Evolutionary conservation across 1,140 invertebrate genomes (phyloP), one percentile per base, ranked within the genome.

Genomic region (Mizuhopecten yessoensis): DNA sequence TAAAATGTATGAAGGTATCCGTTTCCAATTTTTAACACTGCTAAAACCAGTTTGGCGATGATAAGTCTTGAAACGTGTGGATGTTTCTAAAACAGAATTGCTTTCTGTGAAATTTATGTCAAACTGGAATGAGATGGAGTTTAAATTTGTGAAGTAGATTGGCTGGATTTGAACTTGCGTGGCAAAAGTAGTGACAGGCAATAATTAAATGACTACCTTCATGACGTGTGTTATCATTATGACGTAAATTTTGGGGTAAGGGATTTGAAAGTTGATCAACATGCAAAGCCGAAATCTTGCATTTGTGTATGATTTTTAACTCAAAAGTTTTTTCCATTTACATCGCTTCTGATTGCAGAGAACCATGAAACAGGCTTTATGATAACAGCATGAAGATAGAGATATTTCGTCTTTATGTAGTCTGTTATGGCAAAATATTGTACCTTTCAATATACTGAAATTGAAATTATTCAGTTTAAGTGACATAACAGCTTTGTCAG

Each of bases 21-120:
- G 23, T 17, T 75, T n/a, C 5, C 57, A 3, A 13, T 75, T 75
- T 75, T 75, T 75, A 75, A 75, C 57, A 75, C 57, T n/a, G 2
- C n/a, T n/a, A 29, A 75, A 75, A 17, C n/a, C 23, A 75, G 57
- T n/a, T 29, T 29, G 5, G 57, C 29, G 57, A 75, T 75, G 57
- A 75, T 75, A 75, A 75, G 57, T 75, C 57, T 29, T 9, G 5
- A 75, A 75, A 11, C 57, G 20, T 75, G 57, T 29, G 23, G 57
- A 75, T 75, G 17, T 75, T 75, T 75, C 57, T 29, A n/a, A 75
- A 75, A 75, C 57, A 75, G 29, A 75, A 75, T 75, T 75, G 57
- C 57, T 75, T 75, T 75, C 29, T n/a, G 9, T 29, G 57, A 75
- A 75, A n/a, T 75, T 29, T 29, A 75, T 29, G 57, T 75, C 57